These are phyloP conservation scores for Sphenopsis melanotis DNA, from an alignment of 2,797 vertebrate species.

Conservation along the genomic window DNA sequence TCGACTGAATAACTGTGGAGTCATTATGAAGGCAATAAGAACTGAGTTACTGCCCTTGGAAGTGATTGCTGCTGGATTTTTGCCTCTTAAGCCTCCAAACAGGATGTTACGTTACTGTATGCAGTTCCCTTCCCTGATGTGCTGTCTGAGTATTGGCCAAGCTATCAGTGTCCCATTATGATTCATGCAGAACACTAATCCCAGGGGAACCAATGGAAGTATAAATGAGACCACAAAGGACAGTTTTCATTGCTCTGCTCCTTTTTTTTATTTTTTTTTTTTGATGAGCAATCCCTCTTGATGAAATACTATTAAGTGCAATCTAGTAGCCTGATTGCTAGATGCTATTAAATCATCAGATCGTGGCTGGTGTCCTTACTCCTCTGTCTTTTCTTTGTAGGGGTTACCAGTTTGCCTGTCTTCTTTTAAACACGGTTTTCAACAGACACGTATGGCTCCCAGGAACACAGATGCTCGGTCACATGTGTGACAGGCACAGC, in stretches of 20 bases:
- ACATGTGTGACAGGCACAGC: neutral
- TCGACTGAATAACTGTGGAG: constrained; percentile 36
- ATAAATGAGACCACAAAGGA: neutral
- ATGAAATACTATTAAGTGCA: neutral
- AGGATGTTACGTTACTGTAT: neutral
- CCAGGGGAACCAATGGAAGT: neutral
- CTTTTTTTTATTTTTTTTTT: neutral
- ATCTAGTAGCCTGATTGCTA: neutral
- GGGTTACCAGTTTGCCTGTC: neutral
- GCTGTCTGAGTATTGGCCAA: constrained; percentile 11
- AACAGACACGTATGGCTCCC: neutral
- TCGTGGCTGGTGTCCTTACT: neutral
- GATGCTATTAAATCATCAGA: neutral
- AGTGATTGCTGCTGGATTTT: constrained; percentile 35
- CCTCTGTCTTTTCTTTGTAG: neutral
- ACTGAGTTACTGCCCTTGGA: constrained; percentile 22
- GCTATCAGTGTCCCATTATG: neutral
- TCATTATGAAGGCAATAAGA: constrained; percentile 38
- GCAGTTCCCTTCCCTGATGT: neutral
- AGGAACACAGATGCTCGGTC: neutral
- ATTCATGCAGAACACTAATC: neutral
- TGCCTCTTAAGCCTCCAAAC: constrained; percentile 23
- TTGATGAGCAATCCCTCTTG: neutral
- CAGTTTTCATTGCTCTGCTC: neutral
- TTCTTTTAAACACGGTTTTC: neutral